Conservation (phyloP, 2,888 invertebrate genomes). For the Xestoiulus laeticollis region DNA sequence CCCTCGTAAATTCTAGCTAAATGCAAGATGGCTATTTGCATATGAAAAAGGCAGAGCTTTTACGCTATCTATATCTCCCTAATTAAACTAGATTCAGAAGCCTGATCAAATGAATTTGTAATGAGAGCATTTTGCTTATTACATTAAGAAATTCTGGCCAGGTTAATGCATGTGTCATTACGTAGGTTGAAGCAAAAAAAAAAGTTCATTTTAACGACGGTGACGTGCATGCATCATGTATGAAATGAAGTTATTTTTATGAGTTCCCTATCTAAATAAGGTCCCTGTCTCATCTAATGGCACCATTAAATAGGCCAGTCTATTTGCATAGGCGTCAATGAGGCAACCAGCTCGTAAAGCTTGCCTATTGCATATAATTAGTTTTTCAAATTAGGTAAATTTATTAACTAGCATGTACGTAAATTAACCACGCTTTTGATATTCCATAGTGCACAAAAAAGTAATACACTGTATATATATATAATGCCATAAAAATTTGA, state of each 20-base stretch:
- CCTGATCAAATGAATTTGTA: background rate
- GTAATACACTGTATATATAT: too few species aligned
- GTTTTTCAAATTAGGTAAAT: background rate
- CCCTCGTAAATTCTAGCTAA: background rate
- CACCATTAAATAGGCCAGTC: background rate
- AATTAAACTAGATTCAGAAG: slow-evolving; percentile 21
- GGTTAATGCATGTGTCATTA: background rate
- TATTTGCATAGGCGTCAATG: background rate
- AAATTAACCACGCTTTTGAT: background rate
- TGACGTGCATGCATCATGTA: background rate
- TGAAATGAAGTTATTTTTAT: background rate
- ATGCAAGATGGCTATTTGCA: background rate
- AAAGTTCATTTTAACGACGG: background rate
- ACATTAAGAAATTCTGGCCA: background rate
- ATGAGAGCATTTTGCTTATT: slow-evolving; percentile 3
- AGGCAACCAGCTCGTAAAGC: background rate
- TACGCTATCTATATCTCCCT: background rate
- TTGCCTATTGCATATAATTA: background rate
- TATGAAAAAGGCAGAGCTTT: background rate
- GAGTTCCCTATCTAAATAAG: background rate
- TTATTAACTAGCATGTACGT: background rate
- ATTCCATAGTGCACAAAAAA: too few species aligned
- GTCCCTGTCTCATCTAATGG: background rate
- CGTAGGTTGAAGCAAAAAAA: background rate
- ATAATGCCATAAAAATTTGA: background rate